These are phyloP conservation scores for Aramus guarauna DNA, from an alignment of 2,113 vertebrate genomes.

Conservation along the genomic window DNA sequence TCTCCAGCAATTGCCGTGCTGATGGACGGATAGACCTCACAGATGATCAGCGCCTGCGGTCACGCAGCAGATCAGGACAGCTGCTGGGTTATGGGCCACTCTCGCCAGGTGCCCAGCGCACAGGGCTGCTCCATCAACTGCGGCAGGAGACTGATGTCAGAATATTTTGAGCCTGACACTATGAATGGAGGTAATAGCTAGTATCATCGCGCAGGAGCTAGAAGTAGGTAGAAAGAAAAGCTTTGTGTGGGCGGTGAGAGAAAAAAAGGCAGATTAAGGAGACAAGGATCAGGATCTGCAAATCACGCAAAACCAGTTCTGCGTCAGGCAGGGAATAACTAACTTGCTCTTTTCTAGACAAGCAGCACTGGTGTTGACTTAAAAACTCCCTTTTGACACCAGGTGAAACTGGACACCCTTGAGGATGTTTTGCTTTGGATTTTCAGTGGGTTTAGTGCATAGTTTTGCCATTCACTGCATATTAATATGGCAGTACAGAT, in stretches of 20 bases:
- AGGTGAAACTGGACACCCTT: background rate
- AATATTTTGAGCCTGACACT: background rate
- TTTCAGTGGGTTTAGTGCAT: background rate
- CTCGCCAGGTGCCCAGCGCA: background rate
- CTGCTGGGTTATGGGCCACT: background rate
- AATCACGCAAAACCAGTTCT: slow-evolving; percentile 55
- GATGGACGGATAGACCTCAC: background rate
- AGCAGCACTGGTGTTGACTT: background rate
- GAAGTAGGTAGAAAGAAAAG: slow-evolving; percentile 3
- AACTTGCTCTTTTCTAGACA: slow-evolving; percentile 1
- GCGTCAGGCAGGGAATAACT: slow-evolving; percentile 35
- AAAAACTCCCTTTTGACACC: background rate
- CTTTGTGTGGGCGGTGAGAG: slow-evolving; percentile 48
- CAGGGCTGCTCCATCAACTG: background rate
- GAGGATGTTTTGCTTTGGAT: background rate
- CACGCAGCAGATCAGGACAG: background rate
- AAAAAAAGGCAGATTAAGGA: slow-evolving; percentile 24
- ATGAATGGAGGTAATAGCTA: background rate
- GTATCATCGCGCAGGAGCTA: background rate
- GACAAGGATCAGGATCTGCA: slow-evolving; percentile 54
- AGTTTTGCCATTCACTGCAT: background rate
- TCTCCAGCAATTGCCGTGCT: background rate
- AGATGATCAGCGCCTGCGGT: background rate
- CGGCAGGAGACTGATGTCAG: background rate
- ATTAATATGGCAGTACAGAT: background rate